A percentile compares a stretch with the other conserved stretches of the same genome.
phyloP scores from a whole-genome alignment of 2,797 vertebrate species.

The Cygnus olor region DNA sequence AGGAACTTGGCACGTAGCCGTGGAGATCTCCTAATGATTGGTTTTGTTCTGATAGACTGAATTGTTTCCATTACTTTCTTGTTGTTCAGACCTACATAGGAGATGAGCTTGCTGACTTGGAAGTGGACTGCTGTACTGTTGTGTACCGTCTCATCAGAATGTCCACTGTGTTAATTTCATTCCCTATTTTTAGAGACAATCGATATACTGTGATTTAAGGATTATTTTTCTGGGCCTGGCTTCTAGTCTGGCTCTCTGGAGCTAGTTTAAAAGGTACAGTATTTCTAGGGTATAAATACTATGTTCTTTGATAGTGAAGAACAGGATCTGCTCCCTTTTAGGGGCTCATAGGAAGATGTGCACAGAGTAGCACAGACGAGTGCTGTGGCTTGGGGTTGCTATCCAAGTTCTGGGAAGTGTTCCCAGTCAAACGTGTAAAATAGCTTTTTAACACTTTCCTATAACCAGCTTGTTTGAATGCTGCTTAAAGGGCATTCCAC shows the following conservation, averaged over 20 bases:
- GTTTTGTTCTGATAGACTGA: constrained; percentile 6
- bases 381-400: constrained; percentile 50
- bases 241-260: constrained; percentile 58
- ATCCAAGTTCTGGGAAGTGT: constrained; percentile 36
- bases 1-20: neutral
- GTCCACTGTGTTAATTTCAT: constrained; percentile 50
- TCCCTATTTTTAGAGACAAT: constrained; percentile 70
- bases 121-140: constrained; percentile 30
- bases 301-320: constrained; percentile 52
- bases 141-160: constrained; percentile 47
- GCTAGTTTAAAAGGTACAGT: constrained; percentile 62
- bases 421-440: constrained; percentile 61
- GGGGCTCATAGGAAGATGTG: constrained; percentile 39
- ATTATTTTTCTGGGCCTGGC: constrained; percentile 54
- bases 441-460: constrained; percentile 67
- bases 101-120: constrained; percentile 14
- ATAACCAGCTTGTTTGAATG: constrained; percentile 50
- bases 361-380: constrained; percentile 31
- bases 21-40: neutral
- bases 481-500: constrained; percentile 60
- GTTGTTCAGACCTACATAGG: neutral
- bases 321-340: constrained; percentile 47
- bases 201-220: constrained; percentile 70
- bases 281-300: constrained; percentile 50
- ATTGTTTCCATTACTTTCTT: constrained; percentile 33